These are phyloP conservation scores for Metallyticus violacea DNA, from an alignment of 2,888 invertebrate genomes.

Conservation along the genomic window DNA sequence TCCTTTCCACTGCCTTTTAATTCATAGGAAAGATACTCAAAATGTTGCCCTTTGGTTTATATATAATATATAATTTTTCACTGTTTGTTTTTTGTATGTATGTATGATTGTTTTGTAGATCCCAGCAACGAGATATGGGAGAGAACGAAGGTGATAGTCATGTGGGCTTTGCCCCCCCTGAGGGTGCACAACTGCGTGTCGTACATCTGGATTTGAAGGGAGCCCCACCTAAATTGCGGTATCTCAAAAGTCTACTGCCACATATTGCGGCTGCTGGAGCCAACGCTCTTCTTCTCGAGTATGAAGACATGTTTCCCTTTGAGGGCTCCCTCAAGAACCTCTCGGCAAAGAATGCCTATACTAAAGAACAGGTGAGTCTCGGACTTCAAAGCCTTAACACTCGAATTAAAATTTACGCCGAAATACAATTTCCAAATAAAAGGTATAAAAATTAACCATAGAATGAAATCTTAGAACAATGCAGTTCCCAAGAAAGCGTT, in stretches of 20 bases:
- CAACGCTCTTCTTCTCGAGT: conserved; percentile 57
- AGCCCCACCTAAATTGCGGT: conserved; percentile 49
- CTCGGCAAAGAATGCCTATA: conserved; percentile 48
- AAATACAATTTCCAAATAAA: no score
- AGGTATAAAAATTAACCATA: no score
- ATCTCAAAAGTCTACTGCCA: conserved; percentile 42
- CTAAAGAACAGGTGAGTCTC: conserved; percentile 38
- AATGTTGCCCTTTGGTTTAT: no score
- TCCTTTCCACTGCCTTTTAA: no score
- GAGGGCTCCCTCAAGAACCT: conserved; percentile 43
- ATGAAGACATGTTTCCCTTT: conserved; percentile 63
- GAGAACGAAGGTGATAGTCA: neutral
- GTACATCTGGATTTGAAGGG: conserved; percentile 55
- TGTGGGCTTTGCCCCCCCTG: neutral
- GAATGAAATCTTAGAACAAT: no score
- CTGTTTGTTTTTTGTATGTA: no score
- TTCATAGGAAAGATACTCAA: no score
- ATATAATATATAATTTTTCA: no score
- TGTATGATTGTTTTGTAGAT: neutral
- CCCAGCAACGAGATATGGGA: neutral
- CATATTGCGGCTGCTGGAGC: conserved; percentile 44
- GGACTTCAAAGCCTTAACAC: no score
- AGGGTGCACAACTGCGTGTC: conserved; percentile 28
- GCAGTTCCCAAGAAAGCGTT: no score
- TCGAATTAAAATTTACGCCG: no score